Evolutionary conservation across 2,113 vertebrate species (phyloP), one percentile per base, ranked within the genome.

Genomic region (Scomber japonicus): DNA sequence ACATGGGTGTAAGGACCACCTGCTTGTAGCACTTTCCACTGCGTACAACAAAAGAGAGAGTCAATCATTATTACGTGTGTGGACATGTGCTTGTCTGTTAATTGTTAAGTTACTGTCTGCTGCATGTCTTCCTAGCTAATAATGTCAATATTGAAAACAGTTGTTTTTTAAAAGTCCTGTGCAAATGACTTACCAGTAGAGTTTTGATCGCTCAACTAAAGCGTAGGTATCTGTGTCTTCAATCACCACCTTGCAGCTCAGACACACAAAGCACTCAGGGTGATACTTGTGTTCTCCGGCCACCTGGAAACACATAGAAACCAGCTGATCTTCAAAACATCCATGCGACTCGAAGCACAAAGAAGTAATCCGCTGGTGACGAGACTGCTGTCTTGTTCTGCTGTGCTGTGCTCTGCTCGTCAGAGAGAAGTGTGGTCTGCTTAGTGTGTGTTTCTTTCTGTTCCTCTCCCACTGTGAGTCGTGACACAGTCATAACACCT

Each of bases 241-340:
- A 21, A 99, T 97, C 90, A 98, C 96, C 92, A 97, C 97, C 90
- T 95, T 98, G 94, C 98, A 99, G 90, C 96, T 96, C 93, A 97
- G 95, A 75, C 98, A 99, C 12, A 96, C 96, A 80, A 99, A 99
- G 90, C 98, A 99, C 88, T 99, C 98, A 0, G 98, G 97, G 89
- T 99, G 98, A 89, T 97, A 99, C 91, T 97, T 99, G 95, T 97
- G 97, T 73, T 99, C 97, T 16, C 97, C 97, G 0, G 97, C 98
- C 92, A 99, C 98, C 98, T 99, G 93, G 24, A 86, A 88, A 76
- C 80, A 94, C 81, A 94, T 74, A 67, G 16, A 63, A 71, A 59
- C 0, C 13, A 10, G 3, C 35, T 44, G 11, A 72, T 64, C 65
- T 55, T 72, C 49, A 55, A 53, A 64, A 51, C 7, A 51, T 48